Percentiles rank a stretch among this genome's conserved stretches.
Evolutionary conservation across 2,797 vertebrate species (phyloP).

Genomic region (Sebastes minor): DNA sequence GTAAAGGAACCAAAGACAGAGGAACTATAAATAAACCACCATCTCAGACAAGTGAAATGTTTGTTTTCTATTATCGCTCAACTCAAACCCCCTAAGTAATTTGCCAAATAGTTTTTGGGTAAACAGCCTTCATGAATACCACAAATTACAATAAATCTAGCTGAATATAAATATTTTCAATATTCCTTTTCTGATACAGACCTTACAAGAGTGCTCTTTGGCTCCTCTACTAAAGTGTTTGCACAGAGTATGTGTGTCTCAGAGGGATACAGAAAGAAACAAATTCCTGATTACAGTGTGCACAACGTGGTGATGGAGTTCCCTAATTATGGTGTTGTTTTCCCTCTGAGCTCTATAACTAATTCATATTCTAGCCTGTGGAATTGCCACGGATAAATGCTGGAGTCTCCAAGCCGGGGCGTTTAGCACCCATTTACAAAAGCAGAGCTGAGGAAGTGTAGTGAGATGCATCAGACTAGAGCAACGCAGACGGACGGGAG

Average conservation of each 20-base stretch:
- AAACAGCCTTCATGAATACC: neutral
- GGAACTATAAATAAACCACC: neutral
- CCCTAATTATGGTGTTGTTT: conserved; percentile 71
- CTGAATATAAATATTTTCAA: conserved; percentile 4
- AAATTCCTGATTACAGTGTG: conserved; percentile 37
- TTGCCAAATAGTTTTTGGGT: neutral
- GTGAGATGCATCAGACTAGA: conserved; percentile 20
- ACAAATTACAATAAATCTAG: neutral
- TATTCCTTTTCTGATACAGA: conserved; percentile 4
- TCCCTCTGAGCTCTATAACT: conserved; percentile 57
- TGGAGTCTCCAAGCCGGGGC: conserved; percentile 30
- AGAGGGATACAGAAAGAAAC: conserved; percentile 44
- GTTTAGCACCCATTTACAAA: conserved; percentile 40
- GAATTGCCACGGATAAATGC: conserved; percentile 51
- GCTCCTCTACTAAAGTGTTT: conserved; percentile 1
- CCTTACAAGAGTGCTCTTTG: neutral
- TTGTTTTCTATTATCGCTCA: neutral
- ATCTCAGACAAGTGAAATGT: neutral
- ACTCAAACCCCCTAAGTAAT: neutral
- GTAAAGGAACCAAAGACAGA: neutral
- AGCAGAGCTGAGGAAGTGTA: conserved; percentile 25
- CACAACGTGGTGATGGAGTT: conserved; percentile 50
- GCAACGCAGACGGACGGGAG: conserved; percentile 1
- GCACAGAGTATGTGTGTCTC: conserved; percentile 26
- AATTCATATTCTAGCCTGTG: conserved; percentile 63